Conservation (phyloP, 1,140 invertebrate genomes). For the Drosophila kepulauana region DNA sequence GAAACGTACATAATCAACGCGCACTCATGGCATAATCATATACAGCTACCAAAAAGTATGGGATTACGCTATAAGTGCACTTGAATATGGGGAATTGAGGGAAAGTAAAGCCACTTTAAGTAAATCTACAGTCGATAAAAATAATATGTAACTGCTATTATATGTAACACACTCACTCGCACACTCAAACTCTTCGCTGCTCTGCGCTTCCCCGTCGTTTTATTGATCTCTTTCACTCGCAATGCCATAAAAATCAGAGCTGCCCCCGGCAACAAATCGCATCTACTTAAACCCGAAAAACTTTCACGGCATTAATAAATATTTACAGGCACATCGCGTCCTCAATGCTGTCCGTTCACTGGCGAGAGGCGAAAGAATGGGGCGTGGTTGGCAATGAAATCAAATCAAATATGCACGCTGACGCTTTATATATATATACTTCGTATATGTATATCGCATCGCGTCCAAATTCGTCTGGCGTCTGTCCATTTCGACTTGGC, state of each 20-base stretch:
- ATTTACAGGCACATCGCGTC: slow-evolving; percentile 81
- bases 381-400: slow-evolving; percentile 68
- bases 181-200: background rate
- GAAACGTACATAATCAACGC: background rate
- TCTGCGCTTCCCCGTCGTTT: background rate
- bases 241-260: slow-evolving; percentile 74
- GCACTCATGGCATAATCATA: background rate
- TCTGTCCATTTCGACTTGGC: slow-evolving; percentile 37
- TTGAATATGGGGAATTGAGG: background rate
- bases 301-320: slow-evolving; percentile 76
- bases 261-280: slow-evolving; percentile 49
- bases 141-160: slow-evolving; percentile 13
- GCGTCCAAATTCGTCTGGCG: slow-evolving; percentile 15
- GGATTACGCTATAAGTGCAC: background rate
- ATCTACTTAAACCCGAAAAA: slow-evolving; percentile 60
- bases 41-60: background rate
- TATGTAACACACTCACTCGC: slow-evolving; percentile 1
- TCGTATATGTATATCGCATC: slow-evolving; percentile 48
- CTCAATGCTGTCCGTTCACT: slow-evolving; percentile 17
- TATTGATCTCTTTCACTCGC: slow-evolving; percentile 30
- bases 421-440: slow-evolving; percentile 67
- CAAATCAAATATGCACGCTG: slow-evolving; percentile 81
- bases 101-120: slow-evolving; percentile 13
- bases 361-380: background rate
- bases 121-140: slow-evolving; percentile 35